Evolutionary conservation across 2,113 vertebrate genomes (phyloP), one percentile per base, ranked within the genome.

Genomic region (Eretmochelys imbricata): DNA sequence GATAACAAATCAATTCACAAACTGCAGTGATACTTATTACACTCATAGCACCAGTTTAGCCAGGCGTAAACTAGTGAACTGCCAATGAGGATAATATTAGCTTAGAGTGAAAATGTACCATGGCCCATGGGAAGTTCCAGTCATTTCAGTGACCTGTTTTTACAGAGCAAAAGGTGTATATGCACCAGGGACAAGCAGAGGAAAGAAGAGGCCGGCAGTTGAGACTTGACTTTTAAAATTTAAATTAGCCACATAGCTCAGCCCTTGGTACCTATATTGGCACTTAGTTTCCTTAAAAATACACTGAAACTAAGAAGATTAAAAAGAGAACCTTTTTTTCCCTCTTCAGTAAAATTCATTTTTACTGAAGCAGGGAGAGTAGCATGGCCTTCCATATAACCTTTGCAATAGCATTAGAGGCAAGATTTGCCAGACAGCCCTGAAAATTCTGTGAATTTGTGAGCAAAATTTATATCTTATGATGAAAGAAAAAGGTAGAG

Each of bases 341-440:
- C 35, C 69, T 42, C 84, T 81, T 85, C 78, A 95, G 38, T 85
- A 95, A 96, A 93, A 79, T 90, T 89, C 2, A 2, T 38, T 91
- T 96, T 96, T 93, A 75, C 87, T 96, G 84, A 97, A 96, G 79
- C 87, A 76, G 80, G 79, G 81, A 46, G 53, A 93, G 93, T 85
- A 93, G 83, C 75, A 88, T 82, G 85, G 22, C 72, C 50, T 96
- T 95, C 22, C 29, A 69, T 24, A 31, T 72, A 94, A 90, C 24
- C 85, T 96, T 69, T 82, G 80, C n/a, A 93, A 93, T 50, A 94
- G 48, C 87, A 95, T 25, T 93, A 88, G 80, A 96, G 17, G 54
- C 85, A 90, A 88, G 72, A 4, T 75, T 96, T 92, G 25, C 14
- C 85, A 87, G 20, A 0, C 10, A 94, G 25, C 24, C 87, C 46